Conservation (phyloP, 2,888 invertebrate species). For the Psylliodes chrysocephalus region DNA sequence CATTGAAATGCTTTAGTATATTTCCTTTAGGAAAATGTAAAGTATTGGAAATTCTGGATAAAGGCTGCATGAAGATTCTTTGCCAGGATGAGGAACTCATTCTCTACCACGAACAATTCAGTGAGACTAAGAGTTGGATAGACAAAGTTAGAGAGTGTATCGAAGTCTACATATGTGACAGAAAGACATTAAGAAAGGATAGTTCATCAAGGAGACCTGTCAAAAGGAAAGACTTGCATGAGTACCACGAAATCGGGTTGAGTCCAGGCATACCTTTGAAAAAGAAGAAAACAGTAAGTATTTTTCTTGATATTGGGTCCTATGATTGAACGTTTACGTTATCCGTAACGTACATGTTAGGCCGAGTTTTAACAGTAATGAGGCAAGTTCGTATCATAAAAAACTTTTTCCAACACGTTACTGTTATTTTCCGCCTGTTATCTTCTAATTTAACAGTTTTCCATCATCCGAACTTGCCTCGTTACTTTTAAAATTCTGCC, state of each 20-base stretch:
- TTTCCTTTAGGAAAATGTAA: constrained; percentile 77
- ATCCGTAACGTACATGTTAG: no score
- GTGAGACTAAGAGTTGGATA: constrained; percentile 70
- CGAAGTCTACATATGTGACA: constrained; percentile 68
- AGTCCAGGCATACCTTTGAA: constrained; percentile 66
- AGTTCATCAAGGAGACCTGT: constrained; percentile 72
- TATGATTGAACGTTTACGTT: no score
- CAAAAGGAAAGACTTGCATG: constrained; percentile 67
- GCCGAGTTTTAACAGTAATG: no score
- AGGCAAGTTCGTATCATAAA: no score
- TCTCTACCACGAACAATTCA: constrained; percentile 68
- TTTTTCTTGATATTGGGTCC: no score
- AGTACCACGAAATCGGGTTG: constrained; percentile 67
- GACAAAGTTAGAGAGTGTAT: constrained; percentile 68
- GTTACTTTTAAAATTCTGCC: no score
- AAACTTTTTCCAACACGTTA: no score
- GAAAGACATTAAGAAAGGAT: constrained; percentile 72
- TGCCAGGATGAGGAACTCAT: constrained; percentile 70
- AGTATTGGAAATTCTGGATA: constrained; percentile 69
- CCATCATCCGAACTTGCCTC: no score
- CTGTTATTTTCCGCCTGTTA: no score
- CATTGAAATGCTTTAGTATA: constrained; percentile 73
- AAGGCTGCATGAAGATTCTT: constrained; percentile 70
- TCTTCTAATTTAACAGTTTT: no score
- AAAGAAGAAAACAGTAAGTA: constrained; percentile 57